phyloP scores from a whole-genome alignment of 2,888 invertebrate species.

The Cybosia mesomella region DNA sequence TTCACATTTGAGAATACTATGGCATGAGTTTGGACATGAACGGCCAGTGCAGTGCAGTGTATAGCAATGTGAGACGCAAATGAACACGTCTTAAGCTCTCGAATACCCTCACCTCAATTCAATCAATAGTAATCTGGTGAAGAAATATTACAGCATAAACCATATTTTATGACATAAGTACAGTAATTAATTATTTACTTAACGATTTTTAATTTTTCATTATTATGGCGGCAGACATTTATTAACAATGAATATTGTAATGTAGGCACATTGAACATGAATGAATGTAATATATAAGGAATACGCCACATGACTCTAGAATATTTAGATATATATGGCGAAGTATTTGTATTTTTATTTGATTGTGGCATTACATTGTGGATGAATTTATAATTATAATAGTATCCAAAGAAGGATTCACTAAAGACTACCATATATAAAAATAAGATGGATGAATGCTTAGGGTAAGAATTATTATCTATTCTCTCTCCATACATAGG shows the following conservation, averaged over 20 bases:
- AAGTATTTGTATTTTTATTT: no score
- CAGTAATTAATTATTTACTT: constrained; percentile 23
- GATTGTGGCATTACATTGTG: constrained; percentile 26
- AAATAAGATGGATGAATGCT: constrained; percentile 21
- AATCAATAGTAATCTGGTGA: not conserved
- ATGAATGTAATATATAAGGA: constrained; percentile 31
- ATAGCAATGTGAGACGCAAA: not conserved
- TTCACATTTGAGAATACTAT: not conserved
- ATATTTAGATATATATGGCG: constrained; percentile 14
- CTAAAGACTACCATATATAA: constrained; percentile 34
- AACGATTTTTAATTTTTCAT: constrained; percentile 20
- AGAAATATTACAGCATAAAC: constrained; percentile 20
- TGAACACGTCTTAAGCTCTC: not conserved
- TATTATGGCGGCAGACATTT: constrained; percentile 26
- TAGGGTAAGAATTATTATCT: constrained; percentile 23
- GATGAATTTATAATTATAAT: constrained; percentile 23
- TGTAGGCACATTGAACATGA: constrained; percentile 26
- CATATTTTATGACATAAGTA: constrained; percentile 19
- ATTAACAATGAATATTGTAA: constrained; percentile 23
- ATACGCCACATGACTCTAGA: constrained; percentile 12
- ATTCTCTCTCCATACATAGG: constrained; percentile 29
- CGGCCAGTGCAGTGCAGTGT: no score
- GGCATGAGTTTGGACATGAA: no score
- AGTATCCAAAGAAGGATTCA: constrained; percentile 21
- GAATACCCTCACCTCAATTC: not conserved